Conservation (phyloP, 2,797 vertebrate genomes). For the Catamblyrhynchus diadema region DNA sequence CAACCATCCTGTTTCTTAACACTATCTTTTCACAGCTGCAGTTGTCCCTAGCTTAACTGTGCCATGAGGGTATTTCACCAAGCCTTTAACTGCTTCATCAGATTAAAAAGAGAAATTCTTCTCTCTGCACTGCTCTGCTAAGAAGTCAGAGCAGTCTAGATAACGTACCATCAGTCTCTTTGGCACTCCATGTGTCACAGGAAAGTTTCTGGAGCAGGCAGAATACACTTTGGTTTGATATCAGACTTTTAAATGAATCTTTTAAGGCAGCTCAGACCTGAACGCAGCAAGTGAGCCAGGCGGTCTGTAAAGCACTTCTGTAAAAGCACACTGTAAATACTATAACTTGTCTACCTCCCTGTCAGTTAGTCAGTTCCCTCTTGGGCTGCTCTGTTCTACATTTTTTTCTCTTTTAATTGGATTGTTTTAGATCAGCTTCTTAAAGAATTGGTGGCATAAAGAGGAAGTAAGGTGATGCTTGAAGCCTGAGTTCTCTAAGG, state of each 20-base stretch:
- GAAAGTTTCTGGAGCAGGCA: neutral
- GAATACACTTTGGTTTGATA: neutral
- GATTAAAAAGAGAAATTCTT: neutral
- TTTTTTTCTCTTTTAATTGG: neutral
- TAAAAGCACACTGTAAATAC: neutral
- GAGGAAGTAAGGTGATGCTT: neutral
- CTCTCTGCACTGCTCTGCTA: neutral
- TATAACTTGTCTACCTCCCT: neutral
- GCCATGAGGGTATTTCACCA: constrained; percentile 17
- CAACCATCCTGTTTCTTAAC: constrained; percentile 84
- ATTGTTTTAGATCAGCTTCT: neutral
- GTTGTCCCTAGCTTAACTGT: constrained; percentile 50
- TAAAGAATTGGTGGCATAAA: neutral
- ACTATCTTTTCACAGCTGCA: constrained; percentile 72
- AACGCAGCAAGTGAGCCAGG: neutral
- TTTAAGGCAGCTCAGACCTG: neutral
- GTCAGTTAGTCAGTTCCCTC: neutral
- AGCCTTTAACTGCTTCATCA: constrained; percentile 5
- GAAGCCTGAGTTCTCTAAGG: neutral
- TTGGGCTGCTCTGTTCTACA: neutral
- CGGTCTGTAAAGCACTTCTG: neutral
- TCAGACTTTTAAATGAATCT: neutral
- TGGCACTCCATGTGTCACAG: neutral
- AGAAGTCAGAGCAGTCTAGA: neutral
- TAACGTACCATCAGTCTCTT: neutral